Percentiles rank a stretch among this genome's conserved stretches.
Conservation (phyloP, 1,140 invertebrate species). For the Trachymyrmex septentrionalis region DNA sequence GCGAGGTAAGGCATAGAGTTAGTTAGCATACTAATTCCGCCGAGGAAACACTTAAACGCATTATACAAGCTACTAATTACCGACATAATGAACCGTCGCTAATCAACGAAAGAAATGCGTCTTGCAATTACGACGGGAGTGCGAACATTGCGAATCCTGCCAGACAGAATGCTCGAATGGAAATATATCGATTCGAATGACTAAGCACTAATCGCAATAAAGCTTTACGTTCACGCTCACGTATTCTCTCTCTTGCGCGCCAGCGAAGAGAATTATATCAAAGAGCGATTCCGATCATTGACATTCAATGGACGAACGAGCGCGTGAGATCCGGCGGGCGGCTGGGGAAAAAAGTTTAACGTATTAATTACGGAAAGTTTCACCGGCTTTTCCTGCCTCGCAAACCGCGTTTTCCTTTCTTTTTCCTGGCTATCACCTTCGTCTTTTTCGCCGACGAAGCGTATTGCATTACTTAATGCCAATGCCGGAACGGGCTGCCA, state of each 20-base stretch:
- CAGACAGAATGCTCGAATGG: constrained; percentile 6
- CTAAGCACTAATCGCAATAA: constrained; percentile 9
- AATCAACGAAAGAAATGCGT: constrained; percentile 79
- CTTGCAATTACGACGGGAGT: constrained; percentile 17
- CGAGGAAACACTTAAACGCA: constrained; percentile 82
- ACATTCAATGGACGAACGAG: constrained; percentile 68
- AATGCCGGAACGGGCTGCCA: constrained; percentile 71
- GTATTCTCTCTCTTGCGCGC: constrained; percentile 49
- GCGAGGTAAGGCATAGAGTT: constrained; percentile 62
- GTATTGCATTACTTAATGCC: constrained; percentile 78
- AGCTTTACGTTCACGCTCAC: constrained; percentile 67
- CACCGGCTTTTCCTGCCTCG: constrained; percentile 59
- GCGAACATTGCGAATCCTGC: neutral
- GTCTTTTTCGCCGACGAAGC: constrained; percentile 67
- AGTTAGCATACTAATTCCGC: constrained; percentile 80
- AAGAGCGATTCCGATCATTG: constrained; percentile 77
- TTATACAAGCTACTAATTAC: constrained; percentile 81
- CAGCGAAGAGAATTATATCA: constrained; percentile 72
- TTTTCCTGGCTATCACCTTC: constrained; percentile 48
- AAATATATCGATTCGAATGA: constrained; percentile 42
- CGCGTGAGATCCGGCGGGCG: constrained; percentile 69
- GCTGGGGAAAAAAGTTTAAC: constrained; percentile 72
- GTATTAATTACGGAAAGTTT: constrained; percentile 78
- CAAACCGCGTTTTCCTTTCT: constrained; percentile 25
- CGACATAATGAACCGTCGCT: constrained; percentile 80